Conservation (phyloP, 2,888 invertebrate species). For the Chouioia cunea region DNA sequence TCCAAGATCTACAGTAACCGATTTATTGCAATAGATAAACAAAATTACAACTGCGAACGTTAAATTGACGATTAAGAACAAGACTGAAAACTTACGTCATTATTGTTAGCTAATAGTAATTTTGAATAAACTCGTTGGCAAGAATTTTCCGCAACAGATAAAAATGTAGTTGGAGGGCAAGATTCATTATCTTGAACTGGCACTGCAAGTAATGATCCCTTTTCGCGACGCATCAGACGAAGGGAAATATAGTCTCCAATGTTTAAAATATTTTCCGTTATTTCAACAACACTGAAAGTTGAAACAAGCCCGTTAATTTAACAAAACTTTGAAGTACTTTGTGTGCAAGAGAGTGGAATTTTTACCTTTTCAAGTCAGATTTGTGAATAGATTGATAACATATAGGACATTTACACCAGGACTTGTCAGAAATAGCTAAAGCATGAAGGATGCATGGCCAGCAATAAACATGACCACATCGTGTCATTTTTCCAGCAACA, state of each 20-base stretch:
- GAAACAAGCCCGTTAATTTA: background rate
- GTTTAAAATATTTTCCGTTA: slow-evolving; percentile 71
- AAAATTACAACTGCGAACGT: background rate
- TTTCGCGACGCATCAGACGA: slow-evolving; percentile 87
- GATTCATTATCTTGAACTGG: slow-evolving; percentile 68
- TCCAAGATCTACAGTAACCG: slow-evolving; percentile 71
- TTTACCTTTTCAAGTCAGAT: slow-evolving; percentile 85
- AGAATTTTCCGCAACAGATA: slow-evolving; percentile 70
- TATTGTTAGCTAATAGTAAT: slow-evolving; percentile 78
- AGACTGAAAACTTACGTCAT: slow-evolving; percentile 74
- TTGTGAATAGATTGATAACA: slow-evolving; percentile 85
- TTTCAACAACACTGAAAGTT: slow-evolving; percentile 73
- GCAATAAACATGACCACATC: slow-evolving; percentile 96
- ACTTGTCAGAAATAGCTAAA: slow-evolving; percentile 85
- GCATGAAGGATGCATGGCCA: slow-evolving; percentile 97
- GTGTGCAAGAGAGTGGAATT: slow-evolving; percentile 10
- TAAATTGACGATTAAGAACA: background rate
- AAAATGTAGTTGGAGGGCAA: slow-evolving; percentile 59
- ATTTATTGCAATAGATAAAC: slow-evolving; percentile 7
- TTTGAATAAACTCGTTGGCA: slow-evolving; percentile 78
- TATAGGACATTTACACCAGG: slow-evolving; percentile 90
- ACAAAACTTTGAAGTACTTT: slow-evolving; percentile 1
- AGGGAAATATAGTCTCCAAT: slow-evolving; percentile 81
- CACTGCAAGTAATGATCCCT: slow-evolving; percentile 73
- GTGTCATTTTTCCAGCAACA: slow-evolving; percentile 89